These are phyloP conservation scores for Phalacrocorax aristotelis DNA, from an alignment of 2,113 vertebrate genomes.

Conservation along the genomic window DNA sequence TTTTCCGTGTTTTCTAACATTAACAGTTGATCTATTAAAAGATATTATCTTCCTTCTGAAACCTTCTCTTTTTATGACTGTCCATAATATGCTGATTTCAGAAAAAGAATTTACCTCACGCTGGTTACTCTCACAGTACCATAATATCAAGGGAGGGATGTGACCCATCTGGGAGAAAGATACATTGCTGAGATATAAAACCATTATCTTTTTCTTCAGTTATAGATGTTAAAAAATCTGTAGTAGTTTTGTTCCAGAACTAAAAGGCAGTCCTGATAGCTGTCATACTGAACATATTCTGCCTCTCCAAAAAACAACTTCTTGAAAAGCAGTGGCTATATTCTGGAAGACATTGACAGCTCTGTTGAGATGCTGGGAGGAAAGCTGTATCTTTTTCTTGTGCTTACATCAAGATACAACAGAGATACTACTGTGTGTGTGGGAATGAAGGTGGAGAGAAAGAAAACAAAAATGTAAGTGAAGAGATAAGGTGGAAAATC, in stretches of 20 bases:
- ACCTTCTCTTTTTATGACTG: background rate
- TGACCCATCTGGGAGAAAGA: background rate
- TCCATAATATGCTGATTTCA: background rate
- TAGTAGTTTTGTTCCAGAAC: background rate
- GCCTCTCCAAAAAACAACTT: background rate
- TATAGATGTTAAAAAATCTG: background rate
- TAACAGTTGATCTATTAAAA: background rate
- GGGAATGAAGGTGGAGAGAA: background rate
- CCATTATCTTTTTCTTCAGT: background rate
- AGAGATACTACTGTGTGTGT: background rate
- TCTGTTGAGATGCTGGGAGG: background rate
- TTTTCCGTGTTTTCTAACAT: background rate
- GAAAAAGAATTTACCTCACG: rapidly evolving
- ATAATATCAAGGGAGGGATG: background rate
- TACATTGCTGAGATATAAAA: background rate
- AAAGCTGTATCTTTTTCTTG: background rate
- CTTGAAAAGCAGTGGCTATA: background rate
- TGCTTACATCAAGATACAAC: background rate
- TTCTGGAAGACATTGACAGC: background rate
- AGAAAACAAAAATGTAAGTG: background rate
- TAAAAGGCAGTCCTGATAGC: background rate
- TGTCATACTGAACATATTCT: background rate
- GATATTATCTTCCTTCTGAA: background rate
- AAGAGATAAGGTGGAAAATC: background rate
- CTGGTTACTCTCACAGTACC: background rate